Conservation (phyloP, 2,113 vertebrate genomes). For the Porphyrio hochstetteri region DNA sequence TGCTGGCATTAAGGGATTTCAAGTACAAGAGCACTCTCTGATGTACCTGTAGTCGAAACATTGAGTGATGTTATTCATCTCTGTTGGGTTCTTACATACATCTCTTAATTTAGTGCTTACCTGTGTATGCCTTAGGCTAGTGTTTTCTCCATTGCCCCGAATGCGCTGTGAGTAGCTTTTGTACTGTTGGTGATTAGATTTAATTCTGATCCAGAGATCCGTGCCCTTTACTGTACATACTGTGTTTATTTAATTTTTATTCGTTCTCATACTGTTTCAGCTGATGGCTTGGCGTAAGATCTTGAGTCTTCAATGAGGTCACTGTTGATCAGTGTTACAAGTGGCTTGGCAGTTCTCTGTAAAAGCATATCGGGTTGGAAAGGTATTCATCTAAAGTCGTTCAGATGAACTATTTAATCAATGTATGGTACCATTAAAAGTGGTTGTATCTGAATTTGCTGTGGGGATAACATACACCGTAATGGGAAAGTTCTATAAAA, state of each 20-base stretch:
- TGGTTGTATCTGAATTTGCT: constrained; percentile 90
- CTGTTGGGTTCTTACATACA: constrained; percentile 70
- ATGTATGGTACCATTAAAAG: constrained; percentile 88
- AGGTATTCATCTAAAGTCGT: constrained; percentile 79
- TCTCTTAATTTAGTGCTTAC: constrained; percentile 73
- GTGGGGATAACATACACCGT: constrained; percentile 84
- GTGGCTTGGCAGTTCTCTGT: constrained; percentile 84
- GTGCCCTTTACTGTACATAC: constrained; percentile 79
- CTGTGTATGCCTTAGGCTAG: constrained; percentile 74
- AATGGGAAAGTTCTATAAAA: constrained; percentile 79
- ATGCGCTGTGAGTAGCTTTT: constrained; percentile 80
- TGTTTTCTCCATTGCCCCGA: constrained; percentile 77
- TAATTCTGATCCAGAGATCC: constrained; percentile 73
- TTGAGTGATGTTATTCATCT: constrained; percentile 63
- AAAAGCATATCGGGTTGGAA: constrained; percentile 81
- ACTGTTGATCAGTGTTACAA: constrained; percentile 86
- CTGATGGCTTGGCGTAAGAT: constrained; percentile 84
- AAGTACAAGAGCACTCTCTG: constrained; percentile 56
- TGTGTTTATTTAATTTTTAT: constrained; percentile 77
- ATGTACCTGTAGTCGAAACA: constrained; percentile 65
- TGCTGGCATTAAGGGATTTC: constrained; percentile 53
- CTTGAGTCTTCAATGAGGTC: constrained; percentile 80
- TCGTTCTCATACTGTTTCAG: constrained; percentile 83
- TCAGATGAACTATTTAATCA: constrained; percentile 84
- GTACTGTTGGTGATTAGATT: constrained; percentile 80